phyloP scores from a whole-genome alignment of 2,113 vertebrate genomes.

The Eidolon helvum region DNA sequence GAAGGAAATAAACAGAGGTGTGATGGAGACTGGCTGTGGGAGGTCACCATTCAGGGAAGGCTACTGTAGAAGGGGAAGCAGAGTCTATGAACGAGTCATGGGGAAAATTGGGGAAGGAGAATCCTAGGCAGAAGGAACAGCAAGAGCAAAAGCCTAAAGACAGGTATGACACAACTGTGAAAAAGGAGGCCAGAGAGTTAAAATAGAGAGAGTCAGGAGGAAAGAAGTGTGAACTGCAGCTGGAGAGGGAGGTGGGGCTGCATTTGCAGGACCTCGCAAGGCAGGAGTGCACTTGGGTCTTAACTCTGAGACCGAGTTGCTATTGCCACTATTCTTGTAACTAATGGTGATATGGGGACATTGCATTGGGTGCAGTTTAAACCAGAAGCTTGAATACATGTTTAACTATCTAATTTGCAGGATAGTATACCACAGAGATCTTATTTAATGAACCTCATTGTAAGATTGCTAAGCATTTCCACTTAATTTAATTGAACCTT shows the following conservation, averaged over 20 bases:
- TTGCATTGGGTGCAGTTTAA: neutral
- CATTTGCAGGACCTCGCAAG: fast-evolving
- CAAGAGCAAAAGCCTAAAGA: neutral
- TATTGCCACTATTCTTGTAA: neutral
- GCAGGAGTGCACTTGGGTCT: neutral
- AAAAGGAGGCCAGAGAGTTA: neutral
- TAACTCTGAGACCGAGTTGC: neutral
- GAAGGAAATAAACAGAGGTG: neutral
- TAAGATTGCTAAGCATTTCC: neutral
- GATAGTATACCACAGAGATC: neutral
- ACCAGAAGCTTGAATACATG: neutral
- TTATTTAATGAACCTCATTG: neutral
- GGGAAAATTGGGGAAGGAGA: neutral
- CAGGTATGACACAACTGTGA: neutral
- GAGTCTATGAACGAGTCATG: neutral
- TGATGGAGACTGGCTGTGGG: neutral
- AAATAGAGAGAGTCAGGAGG: neutral
- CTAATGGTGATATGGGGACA: neutral
- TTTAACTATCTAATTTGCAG: neutral
- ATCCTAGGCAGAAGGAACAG: neutral
- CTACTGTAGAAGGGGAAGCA: neutral
- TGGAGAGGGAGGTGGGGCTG: neutral
- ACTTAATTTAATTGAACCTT: neutral
- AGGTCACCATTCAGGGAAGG: neutral
- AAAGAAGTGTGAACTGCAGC: neutral